Percentiles rank a stretch among this genome's conserved stretches.
phyloP scores from a whole-genome alignment of 2,888 invertebrate genomes.

The Apocheima hispidaria region DNA sequence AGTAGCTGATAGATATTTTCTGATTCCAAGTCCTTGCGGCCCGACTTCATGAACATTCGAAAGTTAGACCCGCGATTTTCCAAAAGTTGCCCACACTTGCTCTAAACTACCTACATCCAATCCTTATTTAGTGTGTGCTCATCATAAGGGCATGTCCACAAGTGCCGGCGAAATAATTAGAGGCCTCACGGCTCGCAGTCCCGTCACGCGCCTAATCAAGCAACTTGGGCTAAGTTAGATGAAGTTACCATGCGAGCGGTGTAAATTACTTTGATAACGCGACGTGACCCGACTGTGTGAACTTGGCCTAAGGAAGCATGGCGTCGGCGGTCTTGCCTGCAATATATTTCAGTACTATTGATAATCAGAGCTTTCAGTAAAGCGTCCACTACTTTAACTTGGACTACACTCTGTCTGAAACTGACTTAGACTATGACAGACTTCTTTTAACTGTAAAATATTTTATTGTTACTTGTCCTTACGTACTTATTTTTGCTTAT shows the following conservation, averaged over 20 bases:
- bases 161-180: constrained; percentile 57
- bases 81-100: neutral
- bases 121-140: constrained; percentile 21
- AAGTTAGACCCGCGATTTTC: no score
- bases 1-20: no score
- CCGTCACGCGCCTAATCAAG: constrained; percentile 77
- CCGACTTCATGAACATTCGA: no score
- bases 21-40: no score
- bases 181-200: constrained; percentile 50
- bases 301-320: constrained; percentile 53
- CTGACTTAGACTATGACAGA: no score
- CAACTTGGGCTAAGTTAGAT: constrained; percentile 75
- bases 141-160: constrained; percentile 36
- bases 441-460: no score
- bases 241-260: constrained; percentile 69
- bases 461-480: no score
- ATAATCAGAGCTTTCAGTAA: neutral
- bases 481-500: no score
- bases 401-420: no score
- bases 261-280: constrained; percentile 75
- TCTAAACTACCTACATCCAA: neutral
- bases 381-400: no score
- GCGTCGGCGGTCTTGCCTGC: constrained; percentile 35
- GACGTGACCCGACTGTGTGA: constrained; percentile 71
- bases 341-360: neutral